Percentiles rank a stretch among this genome's conserved stretches.
These are phyloP conservation scores for Tolypeutes matacus DNA, from an alignment of 2,797 vertebrate genomes.

Conservation along the genomic window DNA sequence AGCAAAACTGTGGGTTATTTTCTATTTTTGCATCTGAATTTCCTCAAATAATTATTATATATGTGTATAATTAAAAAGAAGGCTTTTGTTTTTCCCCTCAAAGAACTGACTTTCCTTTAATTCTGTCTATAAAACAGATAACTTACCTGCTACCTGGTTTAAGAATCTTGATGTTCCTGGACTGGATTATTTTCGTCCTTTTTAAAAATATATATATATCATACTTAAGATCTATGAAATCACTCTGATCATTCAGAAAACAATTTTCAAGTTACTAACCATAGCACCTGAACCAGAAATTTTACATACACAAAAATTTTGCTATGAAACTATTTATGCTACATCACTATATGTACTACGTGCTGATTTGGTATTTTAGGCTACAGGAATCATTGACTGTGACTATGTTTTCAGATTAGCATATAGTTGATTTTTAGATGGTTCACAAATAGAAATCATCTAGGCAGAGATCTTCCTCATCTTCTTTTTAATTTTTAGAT, in stretches of 20 bases:
- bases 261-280: neutral
- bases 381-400: neutral
- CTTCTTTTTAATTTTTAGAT: neutral
- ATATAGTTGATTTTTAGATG: neutral
- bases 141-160: neutral
- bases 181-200: neutral
- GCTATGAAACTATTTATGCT: neutral
- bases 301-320: slow-evolving; percentile 2
- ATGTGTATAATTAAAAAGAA: too few species aligned
- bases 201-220: neutral
- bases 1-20: too few species aligned
- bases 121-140: neutral
- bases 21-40: too few species aligned
- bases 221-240: neutral
- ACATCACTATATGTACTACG: neutral
- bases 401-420: neutral
- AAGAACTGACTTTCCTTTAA: neutral
- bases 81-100: too few species aligned
- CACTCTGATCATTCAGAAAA: neutral
- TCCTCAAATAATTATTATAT: too few species aligned
- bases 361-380: neutral
- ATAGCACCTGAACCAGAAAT: neutral
- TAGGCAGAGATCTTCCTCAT: neutral
- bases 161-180: neutral
- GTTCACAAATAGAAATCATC: neutral